Evolutionary conservation across 2,113 vertebrate species (phyloP).

Genomic region (Gymnorhina tibicen): DNA sequence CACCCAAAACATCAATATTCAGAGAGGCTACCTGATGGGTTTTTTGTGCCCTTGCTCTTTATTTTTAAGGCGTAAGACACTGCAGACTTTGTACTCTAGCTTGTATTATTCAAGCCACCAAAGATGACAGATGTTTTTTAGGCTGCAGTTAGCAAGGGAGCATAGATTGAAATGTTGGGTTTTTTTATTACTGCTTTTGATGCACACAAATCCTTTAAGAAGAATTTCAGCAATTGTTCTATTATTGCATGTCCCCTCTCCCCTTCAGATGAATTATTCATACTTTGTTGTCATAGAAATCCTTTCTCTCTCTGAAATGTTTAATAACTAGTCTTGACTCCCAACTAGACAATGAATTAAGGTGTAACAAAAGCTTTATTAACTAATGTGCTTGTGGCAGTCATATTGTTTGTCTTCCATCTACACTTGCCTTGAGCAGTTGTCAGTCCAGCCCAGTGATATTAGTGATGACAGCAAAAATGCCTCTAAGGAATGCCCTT

Average conservation of each 20-base stretch:
- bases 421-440: background rate
- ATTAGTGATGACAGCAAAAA: background rate
- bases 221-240: conserved; percentile 61
- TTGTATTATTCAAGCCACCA: conserved; percentile 27
- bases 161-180: conserved; percentile 26
- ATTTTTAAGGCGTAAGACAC: conserved; percentile 11
- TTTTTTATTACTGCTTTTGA: conserved; percentile 56
- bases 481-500: background rate
- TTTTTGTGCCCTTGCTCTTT: background rate
- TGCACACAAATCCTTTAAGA: conserved; percentile 54
- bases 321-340: conserved; percentile 64
- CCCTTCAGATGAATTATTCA: conserved; percentile 65
- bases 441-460: background rate
- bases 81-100: conserved; percentile 10
- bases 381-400: background rate
- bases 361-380: conserved; percentile 47
- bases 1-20: background rate
- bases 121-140: conserved; percentile 32
- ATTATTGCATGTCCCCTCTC: conserved; percentile 28
- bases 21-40: background rate
- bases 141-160: conserved; percentile 16
- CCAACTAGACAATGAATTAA: conserved; percentile 34
- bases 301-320: conserved; percentile 48
- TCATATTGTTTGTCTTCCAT: background rate
- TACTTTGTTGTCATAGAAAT: conserved; percentile 64